These are phyloP conservation scores for Allobates femoralis DNA, from an alignment of 2,797 vertebrate genomes.

Conservation along the genomic window DNA sequence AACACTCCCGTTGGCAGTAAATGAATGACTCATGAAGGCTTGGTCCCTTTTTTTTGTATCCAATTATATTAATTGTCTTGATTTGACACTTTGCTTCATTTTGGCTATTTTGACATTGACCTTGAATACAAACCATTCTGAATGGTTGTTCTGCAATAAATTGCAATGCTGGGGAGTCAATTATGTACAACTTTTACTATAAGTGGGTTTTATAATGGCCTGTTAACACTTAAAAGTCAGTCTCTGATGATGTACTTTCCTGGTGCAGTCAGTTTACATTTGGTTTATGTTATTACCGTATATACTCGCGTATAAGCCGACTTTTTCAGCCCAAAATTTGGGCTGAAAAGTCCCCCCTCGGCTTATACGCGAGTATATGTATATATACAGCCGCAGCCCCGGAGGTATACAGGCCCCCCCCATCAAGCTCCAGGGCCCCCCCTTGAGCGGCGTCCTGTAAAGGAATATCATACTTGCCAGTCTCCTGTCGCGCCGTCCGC, in stretches of 20 bases:
- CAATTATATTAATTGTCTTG: neutral
- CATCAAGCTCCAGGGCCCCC: too few relatives aligned
- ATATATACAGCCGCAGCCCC: too few relatives aligned
- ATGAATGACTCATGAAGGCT: neutral
- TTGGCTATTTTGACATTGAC: slow-evolving; percentile 1
- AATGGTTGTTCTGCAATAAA: neutral
- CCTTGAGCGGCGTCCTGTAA: too few relatives aligned
- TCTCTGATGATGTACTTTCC: neutral
- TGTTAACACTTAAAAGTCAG: too few relatives aligned
- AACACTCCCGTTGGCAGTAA: neutral
- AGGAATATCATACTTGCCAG: too few relatives aligned
- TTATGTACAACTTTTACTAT: neutral
- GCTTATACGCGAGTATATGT: too few relatives aligned
- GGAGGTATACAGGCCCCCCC: too few relatives aligned
- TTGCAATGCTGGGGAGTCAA: neutral
- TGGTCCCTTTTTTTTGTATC: neutral
- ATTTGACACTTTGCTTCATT: neutral
- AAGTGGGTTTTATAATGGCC: neutral
- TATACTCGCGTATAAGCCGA: too few relatives aligned
- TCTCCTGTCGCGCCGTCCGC: too few relatives aligned
- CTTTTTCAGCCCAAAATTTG: too few relatives aligned
- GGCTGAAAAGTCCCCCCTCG: too few relatives aligned
- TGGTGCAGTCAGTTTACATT: neutral
- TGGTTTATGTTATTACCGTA: neutral
- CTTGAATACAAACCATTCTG: neutral